phyloP scores from a whole-genome alignment of 2,888 invertebrate genomes.

The Unio pictorum region DNA sequence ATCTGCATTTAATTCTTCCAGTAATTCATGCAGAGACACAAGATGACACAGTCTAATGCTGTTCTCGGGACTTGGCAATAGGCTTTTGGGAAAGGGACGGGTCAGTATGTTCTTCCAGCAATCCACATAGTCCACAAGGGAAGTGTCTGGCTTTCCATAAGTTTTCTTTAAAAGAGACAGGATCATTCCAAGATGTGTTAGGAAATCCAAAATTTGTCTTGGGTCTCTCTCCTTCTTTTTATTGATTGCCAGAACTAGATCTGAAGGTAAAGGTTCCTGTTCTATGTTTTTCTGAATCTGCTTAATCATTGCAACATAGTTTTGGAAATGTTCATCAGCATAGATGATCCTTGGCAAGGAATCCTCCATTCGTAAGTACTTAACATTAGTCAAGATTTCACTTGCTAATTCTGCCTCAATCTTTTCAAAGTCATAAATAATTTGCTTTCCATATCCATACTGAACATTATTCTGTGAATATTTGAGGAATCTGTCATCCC shows the following conservation, averaged over 20 bases:
- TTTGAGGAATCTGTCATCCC: constrained; percentile 15
- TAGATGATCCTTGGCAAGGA: constrained; percentile 29
- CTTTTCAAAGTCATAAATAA: constrained; percentile 30
- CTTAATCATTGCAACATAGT: constrained; percentile 22
- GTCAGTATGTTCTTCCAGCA: constrained; percentile 22
- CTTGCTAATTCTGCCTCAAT: constrained; percentile 30
- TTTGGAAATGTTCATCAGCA: constrained; percentile 40
- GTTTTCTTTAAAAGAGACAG: constrained; percentile 37
- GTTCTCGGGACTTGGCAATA: constrained; percentile 32
- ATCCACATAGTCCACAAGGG: constrained; percentile 31
- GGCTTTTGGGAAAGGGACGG: constrained; percentile 12
- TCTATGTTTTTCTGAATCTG: constrained; percentile 15
- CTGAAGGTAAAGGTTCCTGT: constrained; percentile 24
- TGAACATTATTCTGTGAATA: constrained; percentile 28
- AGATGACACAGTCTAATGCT: constrained; percentile 36
- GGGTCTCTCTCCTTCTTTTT: constrained; percentile 4
- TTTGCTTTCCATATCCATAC: constrained; percentile 24
- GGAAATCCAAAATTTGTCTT: constrained; percentile 19
- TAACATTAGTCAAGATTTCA: constrained; percentile 19
- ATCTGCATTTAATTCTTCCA: constrained; percentile 38
- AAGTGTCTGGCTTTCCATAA: constrained; percentile 20
- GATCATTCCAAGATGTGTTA: constrained; percentile 35
- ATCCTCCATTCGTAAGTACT: constrained; percentile 13
- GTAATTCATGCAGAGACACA: constrained; percentile 27
- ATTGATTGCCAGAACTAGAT: constrained; percentile 17